phyloP scores from a whole-genome alignment of 2,888 invertebrate species.

The Cordilura impudica region DNA sequence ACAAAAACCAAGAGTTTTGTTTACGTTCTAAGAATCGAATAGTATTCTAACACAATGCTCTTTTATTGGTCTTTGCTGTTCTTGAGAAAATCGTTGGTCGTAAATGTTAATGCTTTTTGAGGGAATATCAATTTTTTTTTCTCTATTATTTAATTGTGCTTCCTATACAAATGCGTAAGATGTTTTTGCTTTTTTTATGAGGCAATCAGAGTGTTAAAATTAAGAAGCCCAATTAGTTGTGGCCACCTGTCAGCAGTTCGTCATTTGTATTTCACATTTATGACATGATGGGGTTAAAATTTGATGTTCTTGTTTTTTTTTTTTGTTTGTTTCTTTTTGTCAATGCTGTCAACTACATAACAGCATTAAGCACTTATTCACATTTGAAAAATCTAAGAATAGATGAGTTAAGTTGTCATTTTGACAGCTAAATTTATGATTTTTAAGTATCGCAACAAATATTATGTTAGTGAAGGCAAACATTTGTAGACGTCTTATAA shows the following conservation, averaged over 20 bases:
- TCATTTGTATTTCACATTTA: conserved; percentile 69
- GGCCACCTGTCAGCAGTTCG: conserved; percentile 79
- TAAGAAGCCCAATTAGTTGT: conserved; percentile 78
- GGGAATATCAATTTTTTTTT: conserved; percentile 22
- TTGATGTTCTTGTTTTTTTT: conserved; percentile 56
- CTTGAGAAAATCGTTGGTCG: background rate
- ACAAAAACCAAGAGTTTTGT: too few species aligned
- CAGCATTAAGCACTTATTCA: conserved; percentile 27
- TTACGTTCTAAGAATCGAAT: too few species aligned
- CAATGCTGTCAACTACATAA: conserved; percentile 37
- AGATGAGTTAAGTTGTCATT: conserved; percentile 50
- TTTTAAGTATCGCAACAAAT: conserved; percentile 24
- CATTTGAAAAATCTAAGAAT: conserved; percentile 43
- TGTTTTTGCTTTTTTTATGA: background rate
- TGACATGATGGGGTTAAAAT: conserved; percentile 56
- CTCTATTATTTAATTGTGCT: conserved; percentile 25
- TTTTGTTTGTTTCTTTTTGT: too few species aligned
- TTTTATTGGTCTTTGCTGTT: background rate
- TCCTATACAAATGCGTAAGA: background rate
- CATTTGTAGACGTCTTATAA: too few species aligned
- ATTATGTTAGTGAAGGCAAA: background rate
- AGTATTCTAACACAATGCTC: conserved; percentile 1
- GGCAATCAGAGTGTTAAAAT: conserved; percentile 69
- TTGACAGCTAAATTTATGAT: conserved; percentile 59
- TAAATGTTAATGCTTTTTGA: background rate